phyloP scores from a whole-genome alignment of 2,888 invertebrate genomes.

The Dasysyrphus albostriatus region DNA sequence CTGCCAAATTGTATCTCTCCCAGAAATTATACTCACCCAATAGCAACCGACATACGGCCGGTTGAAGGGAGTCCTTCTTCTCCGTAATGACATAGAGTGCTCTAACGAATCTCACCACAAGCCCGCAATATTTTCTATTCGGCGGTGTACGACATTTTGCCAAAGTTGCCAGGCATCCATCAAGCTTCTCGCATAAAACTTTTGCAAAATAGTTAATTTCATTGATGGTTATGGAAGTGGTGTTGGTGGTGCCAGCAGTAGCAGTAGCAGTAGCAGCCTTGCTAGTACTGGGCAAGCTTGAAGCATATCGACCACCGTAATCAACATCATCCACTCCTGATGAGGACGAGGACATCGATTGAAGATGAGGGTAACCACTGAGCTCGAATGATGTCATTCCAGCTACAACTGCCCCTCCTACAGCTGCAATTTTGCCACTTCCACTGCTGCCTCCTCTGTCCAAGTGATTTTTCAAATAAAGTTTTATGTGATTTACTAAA shows the following conservation, averaged over 20 bases:
- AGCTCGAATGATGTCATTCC: slow-evolving; percentile 56
- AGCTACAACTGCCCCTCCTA: slow-evolving; percentile 54
- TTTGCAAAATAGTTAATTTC: slow-evolving; percentile 83
- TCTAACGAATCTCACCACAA: slow-evolving; percentile 81
- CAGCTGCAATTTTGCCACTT: slow-evolving; percentile 59
- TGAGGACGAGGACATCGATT: slow-evolving; percentile 80
- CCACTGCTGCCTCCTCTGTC: slow-evolving; percentile 71
- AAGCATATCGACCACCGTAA: slow-evolving; percentile 68
- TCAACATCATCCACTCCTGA: slow-evolving; percentile 73
- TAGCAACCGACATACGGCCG: slow-evolving; percentile 80
- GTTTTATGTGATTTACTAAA: slow-evolving; percentile 84
- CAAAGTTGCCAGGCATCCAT: slow-evolving; percentile 80
- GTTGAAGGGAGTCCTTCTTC: slow-evolving; percentile 80
- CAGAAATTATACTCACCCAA: slow-evolving; percentile 81
- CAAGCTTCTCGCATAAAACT: slow-evolving; percentile 82
- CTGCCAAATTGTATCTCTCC: slow-evolving; percentile 80
- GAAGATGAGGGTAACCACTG: slow-evolving; percentile 75
- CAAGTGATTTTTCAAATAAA: slow-evolving; percentile 82
- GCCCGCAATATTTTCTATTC: slow-evolving; percentile 79
- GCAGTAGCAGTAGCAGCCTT: slow-evolving; percentile 56
- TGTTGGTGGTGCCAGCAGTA: slow-evolving; percentile 62
- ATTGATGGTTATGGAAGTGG: slow-evolving; percentile 64
- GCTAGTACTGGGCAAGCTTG: slow-evolving; percentile 65
- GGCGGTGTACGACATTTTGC: slow-evolving; percentile 74
- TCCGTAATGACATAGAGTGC: slow-evolving; percentile 80